Percentiles rank a stretch among this genome's conserved stretches.
phyloP scores from a whole-genome alignment of 2,888 invertebrate species.

The Thecophora atra region DNA sequence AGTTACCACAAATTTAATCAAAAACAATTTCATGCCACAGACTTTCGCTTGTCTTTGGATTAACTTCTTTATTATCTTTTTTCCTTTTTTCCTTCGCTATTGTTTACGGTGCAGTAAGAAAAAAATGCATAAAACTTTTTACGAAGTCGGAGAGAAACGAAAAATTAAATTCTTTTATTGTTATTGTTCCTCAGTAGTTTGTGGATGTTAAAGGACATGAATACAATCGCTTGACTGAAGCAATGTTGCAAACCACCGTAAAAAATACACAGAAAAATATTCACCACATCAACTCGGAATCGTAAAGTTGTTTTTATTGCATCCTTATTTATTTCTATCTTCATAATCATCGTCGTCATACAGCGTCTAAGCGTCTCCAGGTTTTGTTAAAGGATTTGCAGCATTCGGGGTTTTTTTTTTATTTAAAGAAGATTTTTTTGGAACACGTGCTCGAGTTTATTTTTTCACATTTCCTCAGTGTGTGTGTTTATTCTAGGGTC shows the following conservation, averaged over 20 bases:
- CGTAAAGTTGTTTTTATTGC: constrained; percentile 62
- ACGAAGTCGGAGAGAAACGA: background rate
- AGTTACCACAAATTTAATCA: too few relatives aligned
- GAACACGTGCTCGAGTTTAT: constrained; percentile 23
- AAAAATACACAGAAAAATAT: constrained; percentile 17
- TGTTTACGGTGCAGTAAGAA: background rate
- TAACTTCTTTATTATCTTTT: too few relatives aligned
- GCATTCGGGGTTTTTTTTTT: too few relatives aligned
- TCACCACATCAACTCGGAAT: constrained; percentile 59
- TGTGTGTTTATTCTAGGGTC: too few relatives aligned
- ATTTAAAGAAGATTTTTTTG: background rate
- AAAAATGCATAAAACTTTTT: constrained; percentile 17
- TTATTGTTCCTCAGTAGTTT: background rate
- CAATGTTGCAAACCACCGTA: constrained; percentile 25
- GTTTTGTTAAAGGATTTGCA: too few relatives aligned
- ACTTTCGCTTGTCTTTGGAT: too few relatives aligned
- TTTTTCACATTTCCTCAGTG: background rate
- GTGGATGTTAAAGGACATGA: too few relatives aligned
- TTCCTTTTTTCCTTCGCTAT: background rate
- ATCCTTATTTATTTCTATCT: constrained; percentile 44
- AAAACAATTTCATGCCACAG: too few relatives aligned
- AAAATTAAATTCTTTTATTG: background rate
- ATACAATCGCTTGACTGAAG: background rate
- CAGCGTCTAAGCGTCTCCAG: too few relatives aligned
- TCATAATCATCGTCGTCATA: too few relatives aligned